These are phyloP conservation scores for Stramonita haemastoma DNA, from an alignment of 2,888 invertebrate species.

Conservation along the genomic window DNA sequence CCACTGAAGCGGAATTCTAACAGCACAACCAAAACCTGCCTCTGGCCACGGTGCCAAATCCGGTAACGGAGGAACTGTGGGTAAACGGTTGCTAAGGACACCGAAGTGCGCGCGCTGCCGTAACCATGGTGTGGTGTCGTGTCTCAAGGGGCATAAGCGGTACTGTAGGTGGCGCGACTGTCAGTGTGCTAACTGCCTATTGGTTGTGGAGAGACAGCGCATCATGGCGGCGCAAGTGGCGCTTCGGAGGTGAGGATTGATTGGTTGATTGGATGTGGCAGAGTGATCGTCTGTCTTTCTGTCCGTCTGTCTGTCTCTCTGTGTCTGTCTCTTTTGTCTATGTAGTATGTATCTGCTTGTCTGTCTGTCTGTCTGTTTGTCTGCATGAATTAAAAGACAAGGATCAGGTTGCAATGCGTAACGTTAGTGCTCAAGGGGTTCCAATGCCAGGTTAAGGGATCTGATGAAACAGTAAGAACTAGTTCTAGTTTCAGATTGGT, in stretches of 20 bases:
- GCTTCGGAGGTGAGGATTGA: conserved; percentile 79
- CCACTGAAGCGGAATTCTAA: no score
- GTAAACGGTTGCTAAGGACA: conserved; percentile 78
- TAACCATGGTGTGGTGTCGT: conserved; percentile 92
- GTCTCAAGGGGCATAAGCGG: conserved; percentile 91
- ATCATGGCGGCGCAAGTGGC: conserved; percentile 85
- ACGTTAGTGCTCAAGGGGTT: no score
- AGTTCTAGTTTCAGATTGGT: no score
- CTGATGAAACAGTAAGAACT: no score
- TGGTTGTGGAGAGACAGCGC: conserved; percentile 85
- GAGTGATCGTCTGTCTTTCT: neutral
- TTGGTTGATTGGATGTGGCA: neutral
- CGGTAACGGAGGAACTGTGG: neutral
- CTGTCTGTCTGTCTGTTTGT: no score
- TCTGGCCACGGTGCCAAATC: conserved; percentile 1
- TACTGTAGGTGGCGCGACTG: conserved; percentile 92
- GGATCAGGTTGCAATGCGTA: no score
- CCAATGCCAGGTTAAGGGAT: no score
- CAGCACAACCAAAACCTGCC: neutral
- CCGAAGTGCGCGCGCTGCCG: conserved; percentile 84
- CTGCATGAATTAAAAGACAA: no score
- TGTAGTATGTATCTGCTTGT: no score
- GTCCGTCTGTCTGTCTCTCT: no score
- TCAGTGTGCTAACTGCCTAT: conserved; percentile 88
- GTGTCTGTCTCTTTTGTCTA: neutral